Evolutionary conservation across 2,113 vertebrate genomes (phyloP).

Genomic region (Canis aureus): DNA sequence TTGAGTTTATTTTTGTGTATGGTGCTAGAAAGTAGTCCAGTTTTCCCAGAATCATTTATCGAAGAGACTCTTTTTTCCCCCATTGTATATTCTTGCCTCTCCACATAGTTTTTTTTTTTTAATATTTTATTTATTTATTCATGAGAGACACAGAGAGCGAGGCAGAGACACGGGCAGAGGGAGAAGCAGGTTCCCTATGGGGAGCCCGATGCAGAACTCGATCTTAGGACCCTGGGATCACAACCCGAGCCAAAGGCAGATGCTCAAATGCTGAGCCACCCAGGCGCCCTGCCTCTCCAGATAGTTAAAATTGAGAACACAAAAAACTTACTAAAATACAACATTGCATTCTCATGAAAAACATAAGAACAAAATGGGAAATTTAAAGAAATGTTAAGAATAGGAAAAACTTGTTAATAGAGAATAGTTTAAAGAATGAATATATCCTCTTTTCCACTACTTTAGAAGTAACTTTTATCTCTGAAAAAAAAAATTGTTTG

Average conservation of each 20-base stretch:
- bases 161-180: too few species aligned
- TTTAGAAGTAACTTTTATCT: constrained; percentile 2
- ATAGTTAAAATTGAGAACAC: constrained; percentile 47
- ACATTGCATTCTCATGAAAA: not conserved
- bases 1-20: not conserved
- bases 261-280: too few species aligned
- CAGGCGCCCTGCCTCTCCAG: not conserved
- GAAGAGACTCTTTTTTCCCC: not conserved
- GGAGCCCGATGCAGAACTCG: too few species aligned
- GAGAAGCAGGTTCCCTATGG: too few species aligned
- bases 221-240: too few species aligned
- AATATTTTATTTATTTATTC: too few species aligned
- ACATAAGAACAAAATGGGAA: not conserved
- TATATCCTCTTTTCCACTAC: not conserved
- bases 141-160: too few species aligned
- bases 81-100: not conserved
- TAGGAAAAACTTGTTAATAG: not conserved
- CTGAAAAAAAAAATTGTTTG: constrained; percentile 7
- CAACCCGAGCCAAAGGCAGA: too few species aligned
- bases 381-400: constrained; percentile 9
- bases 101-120: not conserved
- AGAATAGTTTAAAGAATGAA: constrained; percentile 11
- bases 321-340: constrained; percentile 55
- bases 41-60: not conserved
- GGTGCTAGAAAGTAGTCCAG: not conserved